A percentile compares a stretch with the other conserved stretches of the same genome.
Evolutionary conservation across 2,797 vertebrate genomes (phyloP).

Genomic region (Anguilla anguilla): DNA sequence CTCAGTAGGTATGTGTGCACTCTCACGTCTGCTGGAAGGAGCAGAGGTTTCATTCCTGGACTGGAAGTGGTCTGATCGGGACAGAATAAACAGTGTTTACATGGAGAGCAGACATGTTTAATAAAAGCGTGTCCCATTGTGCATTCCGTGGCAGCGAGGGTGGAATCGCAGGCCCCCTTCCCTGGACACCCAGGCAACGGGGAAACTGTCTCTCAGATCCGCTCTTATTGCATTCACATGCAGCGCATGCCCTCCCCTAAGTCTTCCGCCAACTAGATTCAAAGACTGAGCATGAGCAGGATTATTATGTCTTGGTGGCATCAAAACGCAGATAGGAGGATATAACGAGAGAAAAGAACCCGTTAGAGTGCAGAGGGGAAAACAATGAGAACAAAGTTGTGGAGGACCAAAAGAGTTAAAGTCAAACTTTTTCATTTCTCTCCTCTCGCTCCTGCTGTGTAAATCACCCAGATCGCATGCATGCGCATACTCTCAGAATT

Average conservation of each 20-base stretch:
- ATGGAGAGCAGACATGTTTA: not conserved
- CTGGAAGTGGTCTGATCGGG: not conserved
- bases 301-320: conserved; percentile 8
- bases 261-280: not conserved
- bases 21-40: not conserved
- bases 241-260: not conserved
- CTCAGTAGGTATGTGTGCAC: not conserved
- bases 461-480: not conserved
- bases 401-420: not conserved
- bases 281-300: not conserved
- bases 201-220: not conserved
- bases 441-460: not conserved
- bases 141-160: not conserved
- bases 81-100: not conserved
- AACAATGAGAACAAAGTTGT: not conserved
- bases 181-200: not conserved
- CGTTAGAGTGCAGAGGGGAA: not conserved
- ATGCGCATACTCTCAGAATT: not conserved
- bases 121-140: not conserved
- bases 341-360: not conserved
- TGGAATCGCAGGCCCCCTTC: not conserved
- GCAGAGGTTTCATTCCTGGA: not conserved
- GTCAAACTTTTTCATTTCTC: not conserved
- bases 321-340: not conserved
- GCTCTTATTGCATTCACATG: not conserved